Evolutionary conservation across 2,113 vertebrate genomes (phyloP).

Genomic region (Ifrita kowaldi): DNA sequence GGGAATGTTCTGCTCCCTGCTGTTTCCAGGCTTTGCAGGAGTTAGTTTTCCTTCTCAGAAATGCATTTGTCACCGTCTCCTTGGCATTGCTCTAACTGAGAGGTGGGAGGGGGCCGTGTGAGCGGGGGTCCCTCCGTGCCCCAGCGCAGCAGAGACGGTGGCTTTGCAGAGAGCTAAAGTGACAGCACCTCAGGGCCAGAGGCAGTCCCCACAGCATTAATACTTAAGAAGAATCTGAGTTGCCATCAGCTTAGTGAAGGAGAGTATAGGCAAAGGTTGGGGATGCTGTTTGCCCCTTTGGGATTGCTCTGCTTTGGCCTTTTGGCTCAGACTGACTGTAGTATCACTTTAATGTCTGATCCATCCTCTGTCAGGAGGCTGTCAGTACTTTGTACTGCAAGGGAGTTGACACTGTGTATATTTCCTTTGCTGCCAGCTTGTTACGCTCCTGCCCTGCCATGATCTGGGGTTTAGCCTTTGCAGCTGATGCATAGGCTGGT

Average conservation of each 20-base stretch:
- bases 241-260: background rate
- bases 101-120: background rate
- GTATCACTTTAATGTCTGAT: background rate
- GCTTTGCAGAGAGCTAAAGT: background rate
- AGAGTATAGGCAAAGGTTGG: fast-evolving
- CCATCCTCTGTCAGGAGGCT: background rate
- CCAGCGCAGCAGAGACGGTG: fast-evolving
- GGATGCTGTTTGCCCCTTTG: background rate
- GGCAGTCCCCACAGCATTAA: background rate
- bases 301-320: background rate
- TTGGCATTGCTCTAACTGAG: background rate
- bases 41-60: background rate
- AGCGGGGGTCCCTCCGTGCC: background rate
- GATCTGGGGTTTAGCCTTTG: background rate
- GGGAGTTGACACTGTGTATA: background rate
- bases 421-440: background rate
- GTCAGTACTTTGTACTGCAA: background rate
- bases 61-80: background rate
- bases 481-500: background rate
- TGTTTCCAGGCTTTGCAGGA: background rate
- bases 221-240: background rate
- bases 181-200: background rate
- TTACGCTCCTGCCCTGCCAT: background rate
- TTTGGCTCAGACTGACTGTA: background rate
- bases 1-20: background rate